phyloP scores from a whole-genome alignment of 2,797 vertebrate genomes.

The Poeciliopsis paucimaculata region DNA sequence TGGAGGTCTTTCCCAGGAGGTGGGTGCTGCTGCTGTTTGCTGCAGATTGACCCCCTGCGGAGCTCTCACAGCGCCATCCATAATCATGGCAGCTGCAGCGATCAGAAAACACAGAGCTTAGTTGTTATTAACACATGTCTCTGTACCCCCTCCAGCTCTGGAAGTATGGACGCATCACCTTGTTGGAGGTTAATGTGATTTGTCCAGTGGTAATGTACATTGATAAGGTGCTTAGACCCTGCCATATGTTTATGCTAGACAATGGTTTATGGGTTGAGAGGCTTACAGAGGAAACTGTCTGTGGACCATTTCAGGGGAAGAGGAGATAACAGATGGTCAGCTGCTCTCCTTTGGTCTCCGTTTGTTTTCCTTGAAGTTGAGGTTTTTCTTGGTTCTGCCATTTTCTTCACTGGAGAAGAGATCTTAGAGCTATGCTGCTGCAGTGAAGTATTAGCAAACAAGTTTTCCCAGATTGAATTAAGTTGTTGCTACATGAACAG shows the following conservation, averaged over 20 bases:
- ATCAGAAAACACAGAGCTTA: slow-evolving; percentile 67
- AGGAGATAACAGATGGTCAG: slow-evolving; percentile 66
- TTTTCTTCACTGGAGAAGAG: slow-evolving; percentile 14
- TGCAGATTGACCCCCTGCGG: slow-evolving; percentile 25
- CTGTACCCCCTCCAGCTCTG: slow-evolving; percentile 63
- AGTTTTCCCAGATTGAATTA: slow-evolving; percentile 42
- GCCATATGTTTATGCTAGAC: slow-evolving; percentile 80
- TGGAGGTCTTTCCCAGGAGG: slow-evolving; percentile 64
- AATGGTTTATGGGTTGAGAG: slow-evolving; percentile 65
- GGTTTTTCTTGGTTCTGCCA: neutral
- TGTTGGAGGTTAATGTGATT: slow-evolving; percentile 77
- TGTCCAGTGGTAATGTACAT: slow-evolving; percentile 75
- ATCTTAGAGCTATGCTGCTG: slow-evolving; percentile 13
- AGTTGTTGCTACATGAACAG: slow-evolving; percentile 39
- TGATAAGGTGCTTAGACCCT: slow-evolving; percentile 77
- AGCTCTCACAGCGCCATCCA: slow-evolving; percentile 17
- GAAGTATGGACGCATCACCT: slow-evolving; percentile 67
- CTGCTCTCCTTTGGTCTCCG: slow-evolving; percentile 42
- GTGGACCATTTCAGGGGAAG: slow-evolving; percentile 35
- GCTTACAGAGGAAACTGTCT: slow-evolving; percentile 73
- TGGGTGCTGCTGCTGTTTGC: slow-evolving; percentile 46
- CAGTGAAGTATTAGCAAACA: slow-evolving; percentile 37
- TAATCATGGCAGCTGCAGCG: slow-evolving; percentile 50
- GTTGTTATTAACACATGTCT: slow-evolving; percentile 66
- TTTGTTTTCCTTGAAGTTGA: slow-evolving; percentile 51